Evolutionary conservation across 2,888 invertebrate genomes (phyloP), one percentile per base, ranked within the genome.

Genomic region (Timema podura): DNA sequence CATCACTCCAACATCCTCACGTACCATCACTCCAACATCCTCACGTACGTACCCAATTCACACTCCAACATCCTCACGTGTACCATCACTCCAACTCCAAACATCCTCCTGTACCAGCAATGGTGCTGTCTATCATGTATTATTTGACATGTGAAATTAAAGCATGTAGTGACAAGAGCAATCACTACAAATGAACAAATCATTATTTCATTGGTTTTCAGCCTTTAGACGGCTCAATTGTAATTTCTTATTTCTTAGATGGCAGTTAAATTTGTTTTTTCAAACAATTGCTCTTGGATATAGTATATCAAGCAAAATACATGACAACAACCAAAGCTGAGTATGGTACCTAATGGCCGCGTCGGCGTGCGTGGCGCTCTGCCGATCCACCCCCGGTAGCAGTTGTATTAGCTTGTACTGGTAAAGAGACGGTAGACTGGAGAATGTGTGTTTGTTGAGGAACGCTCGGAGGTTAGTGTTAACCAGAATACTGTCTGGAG

Each of bases 401-500:
- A 97, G 85, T 81, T 96, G 93, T 73, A 95, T 91, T 76, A 98
- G 86, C 82, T 96, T 95, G 80, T 94, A 92, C 83, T 97, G 97
- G 84, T 96, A 96, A 72, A 93, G 84, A 74, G 91, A 88, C 74
- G 96, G 95, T 77, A 96, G 86, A 76, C 89, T 84, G 74, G 91
- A 89, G 83, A 97, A 97, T 65, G 97, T 96, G 79, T 95, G 93
- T 80, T 95, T 94, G 81, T 96, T 94, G 72, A 98, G 85, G 75
- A 98, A 84, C 74, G 92, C 90, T 79, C 96, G 86, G 75, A 98
- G 86, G 83, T 96, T 96, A 65, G 95, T 95, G 79, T 93, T 93
- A 68, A 94, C 93, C 79, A 98, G 86, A 79, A 98, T 95, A 68
- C 97, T 97, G 79, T 96, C 96, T 30, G 97, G 96, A 59, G 96